phyloP scores from a whole-genome alignment of 1,140 invertebrate species.

The Drosophila punjabiensis region DNA sequence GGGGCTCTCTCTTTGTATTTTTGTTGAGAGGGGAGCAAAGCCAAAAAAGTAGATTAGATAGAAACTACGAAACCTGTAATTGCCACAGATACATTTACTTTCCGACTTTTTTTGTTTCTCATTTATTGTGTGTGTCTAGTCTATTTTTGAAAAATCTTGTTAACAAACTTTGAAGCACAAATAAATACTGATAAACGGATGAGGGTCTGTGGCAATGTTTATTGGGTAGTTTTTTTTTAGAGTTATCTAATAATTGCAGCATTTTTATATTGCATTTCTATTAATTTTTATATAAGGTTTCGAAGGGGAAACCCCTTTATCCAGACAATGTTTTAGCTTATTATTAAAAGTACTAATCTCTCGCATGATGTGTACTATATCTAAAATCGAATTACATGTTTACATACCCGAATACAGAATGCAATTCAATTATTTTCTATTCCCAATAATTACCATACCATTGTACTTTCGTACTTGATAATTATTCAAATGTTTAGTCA shows the following conservation, averaged over 20 bases:
- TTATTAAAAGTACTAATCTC: neutral
- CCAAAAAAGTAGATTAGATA: conserved; percentile 70
- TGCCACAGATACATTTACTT: conserved; percentile 21
- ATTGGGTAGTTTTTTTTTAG: neutral
- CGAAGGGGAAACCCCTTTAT: neutral
- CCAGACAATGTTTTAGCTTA: neutral
- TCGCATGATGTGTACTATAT: neutral
- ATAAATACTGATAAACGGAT: conserved; percentile 6
- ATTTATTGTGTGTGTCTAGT: conserved; percentile 10
- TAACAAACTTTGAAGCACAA: conserved; percentile 24
- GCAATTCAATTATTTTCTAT: conserved; percentile 30
- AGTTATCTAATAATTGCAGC: neutral
- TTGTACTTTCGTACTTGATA: conserved; percentile 43
- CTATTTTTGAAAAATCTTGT: conserved; percentile 25
- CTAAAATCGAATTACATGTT: conserved; percentile 1
- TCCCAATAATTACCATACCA: conserved; percentile 39
- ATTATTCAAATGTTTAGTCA: conserved; percentile 53
- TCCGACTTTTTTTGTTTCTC: neutral
- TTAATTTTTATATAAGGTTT: neutral
- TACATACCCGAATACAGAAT: neutral
- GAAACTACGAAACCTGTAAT: conserved; percentile 28
- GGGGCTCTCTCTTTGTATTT: conserved; percentile 25
- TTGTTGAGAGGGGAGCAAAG: conserved; percentile 35
- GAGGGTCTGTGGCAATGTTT: neutral
- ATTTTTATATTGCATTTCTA: neutral